Evolutionary conservation across 1,140 invertebrate genomes (phyloP).

Genomic region (Lamellibrachia luymesi): DNA sequence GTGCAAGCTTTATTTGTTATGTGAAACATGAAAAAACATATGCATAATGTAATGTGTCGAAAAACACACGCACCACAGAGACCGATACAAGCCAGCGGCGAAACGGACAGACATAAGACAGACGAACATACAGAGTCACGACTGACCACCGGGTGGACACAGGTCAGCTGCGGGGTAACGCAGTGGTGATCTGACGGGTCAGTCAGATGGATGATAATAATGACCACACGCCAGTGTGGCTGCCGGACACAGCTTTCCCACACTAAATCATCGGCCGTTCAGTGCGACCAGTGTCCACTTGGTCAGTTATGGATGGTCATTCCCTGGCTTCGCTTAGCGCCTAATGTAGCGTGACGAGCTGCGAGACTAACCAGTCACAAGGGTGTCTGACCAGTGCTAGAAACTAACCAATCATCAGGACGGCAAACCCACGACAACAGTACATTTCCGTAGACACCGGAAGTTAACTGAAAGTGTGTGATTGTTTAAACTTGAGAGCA

Average conservation of each 20-base stretch:
- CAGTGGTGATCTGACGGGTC: background rate
- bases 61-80: no score
- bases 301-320: background rate
- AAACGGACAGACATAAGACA: background rate
- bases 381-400: background rate
- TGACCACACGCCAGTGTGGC: background rate
- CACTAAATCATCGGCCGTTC: background rate
- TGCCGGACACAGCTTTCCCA: background rate
- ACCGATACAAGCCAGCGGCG: no score
- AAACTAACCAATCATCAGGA: no score
- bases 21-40: no score
- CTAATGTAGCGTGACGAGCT: background rate
- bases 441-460: no score
- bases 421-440: no score
- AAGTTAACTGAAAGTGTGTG: no score
- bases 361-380: background rate
- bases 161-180: background rate
- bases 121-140: background rate
- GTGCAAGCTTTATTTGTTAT: no score
- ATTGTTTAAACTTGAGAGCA: no score
- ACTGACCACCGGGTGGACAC: background rate
- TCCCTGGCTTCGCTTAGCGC: background rate
- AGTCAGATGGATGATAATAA: background rate
- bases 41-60: no score
- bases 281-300: background rate